A percentile compares a stretch with the other conserved stretches of the same genome.
These are phyloP conservation scores for Halcyon badia DNA, from an alignment of 2,797 vertebrate species.

Conservation along the genomic window DNA sequence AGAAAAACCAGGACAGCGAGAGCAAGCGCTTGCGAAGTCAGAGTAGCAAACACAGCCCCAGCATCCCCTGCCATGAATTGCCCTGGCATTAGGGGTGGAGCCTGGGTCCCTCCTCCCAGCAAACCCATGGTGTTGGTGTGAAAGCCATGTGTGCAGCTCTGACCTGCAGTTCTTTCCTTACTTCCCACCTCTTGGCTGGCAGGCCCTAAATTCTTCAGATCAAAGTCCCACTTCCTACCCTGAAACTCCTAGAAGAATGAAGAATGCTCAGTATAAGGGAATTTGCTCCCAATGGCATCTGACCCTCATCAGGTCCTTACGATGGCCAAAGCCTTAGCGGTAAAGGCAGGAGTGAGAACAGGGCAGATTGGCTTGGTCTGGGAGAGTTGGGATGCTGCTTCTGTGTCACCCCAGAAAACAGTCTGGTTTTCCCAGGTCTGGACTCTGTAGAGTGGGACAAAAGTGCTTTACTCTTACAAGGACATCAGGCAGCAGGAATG, in stretches of 20 bases:
- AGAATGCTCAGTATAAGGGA: background rate
- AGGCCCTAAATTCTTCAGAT: background rate
- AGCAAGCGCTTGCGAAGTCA: background rate
- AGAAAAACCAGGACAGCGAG: background rate
- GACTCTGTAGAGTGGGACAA: background rate
- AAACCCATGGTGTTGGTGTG: background rate
- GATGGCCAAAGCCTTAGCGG: fast-evolving
- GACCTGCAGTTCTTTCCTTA: fast-evolving
- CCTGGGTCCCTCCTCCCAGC: background rate
- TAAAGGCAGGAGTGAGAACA: background rate
- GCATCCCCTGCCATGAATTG: background rate
- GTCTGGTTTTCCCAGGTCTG: background rate
- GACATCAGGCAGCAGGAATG: background rate
- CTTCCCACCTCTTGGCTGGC: background rate
- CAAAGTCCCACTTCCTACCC: background rate
- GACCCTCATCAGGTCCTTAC: background rate
- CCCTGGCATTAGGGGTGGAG: background rate
- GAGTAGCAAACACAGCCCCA: background rate
- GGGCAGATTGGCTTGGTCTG: background rate
- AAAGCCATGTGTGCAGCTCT: background rate
- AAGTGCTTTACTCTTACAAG: background rate
- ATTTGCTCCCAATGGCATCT: background rate
- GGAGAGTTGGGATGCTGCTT: background rate
- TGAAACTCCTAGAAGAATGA: background rate
- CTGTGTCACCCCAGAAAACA: background rate